Evolutionary conservation across 1,140 invertebrate species (phyloP).

Genomic region (Holotrichia oblita): DNA sequence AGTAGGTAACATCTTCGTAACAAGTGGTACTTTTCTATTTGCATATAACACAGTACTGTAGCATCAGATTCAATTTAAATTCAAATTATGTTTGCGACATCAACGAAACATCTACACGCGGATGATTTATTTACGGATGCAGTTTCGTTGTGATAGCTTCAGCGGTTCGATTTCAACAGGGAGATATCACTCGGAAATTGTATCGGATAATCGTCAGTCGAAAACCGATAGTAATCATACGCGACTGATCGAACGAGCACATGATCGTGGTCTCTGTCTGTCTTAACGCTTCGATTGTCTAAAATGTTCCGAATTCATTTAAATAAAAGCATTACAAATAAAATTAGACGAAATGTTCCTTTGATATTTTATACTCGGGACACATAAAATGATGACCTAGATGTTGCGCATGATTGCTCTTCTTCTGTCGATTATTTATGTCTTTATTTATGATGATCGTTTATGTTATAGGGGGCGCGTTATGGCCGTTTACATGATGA

Average conservation of each 20-base stretch:
- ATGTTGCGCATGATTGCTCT: neutral
- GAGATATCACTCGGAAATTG: neutral
- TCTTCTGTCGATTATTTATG: conserved; percentile 19
- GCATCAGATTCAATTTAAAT: conserved; percentile 20
- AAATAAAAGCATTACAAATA: neutral
- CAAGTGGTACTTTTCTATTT: neutral
- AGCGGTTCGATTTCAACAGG: neutral
- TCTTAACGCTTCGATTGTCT: neutral
- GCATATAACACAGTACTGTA: neutral
- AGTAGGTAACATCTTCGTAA: neutral
- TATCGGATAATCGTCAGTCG: neutral
- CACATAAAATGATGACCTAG: conserved; percentile 7
- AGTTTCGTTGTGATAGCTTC: neutral
- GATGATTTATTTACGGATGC: conserved; percentile 25
- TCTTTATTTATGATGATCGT: conserved; percentile 29
- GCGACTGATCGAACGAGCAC: neutral
- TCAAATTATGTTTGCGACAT: conserved; percentile 29
- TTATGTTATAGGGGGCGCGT: conserved; percentile 21
- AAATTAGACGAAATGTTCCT: conserved; percentile 10
- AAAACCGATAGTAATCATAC: neutral
- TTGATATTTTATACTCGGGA: neutral
- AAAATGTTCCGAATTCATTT: neutral
- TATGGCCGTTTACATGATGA: neutral
- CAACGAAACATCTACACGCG: neutral
- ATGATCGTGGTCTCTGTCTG: neutral